Base-by-base conservation (phyloP, 2,888 invertebrate genomes). In the Leucozona laternaria region DNA sequence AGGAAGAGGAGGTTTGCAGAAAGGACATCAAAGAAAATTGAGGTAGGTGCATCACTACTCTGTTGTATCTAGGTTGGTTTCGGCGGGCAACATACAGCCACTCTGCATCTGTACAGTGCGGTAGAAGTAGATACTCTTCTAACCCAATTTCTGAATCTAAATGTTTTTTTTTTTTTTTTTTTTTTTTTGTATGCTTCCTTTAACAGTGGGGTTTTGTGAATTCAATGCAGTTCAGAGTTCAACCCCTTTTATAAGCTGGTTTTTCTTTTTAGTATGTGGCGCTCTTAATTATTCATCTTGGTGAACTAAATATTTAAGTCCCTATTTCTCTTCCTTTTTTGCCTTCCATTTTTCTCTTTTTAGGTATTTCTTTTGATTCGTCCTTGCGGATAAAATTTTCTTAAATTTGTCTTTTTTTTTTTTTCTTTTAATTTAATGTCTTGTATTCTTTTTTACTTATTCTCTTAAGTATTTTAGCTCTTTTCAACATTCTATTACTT, bases 211-310 rank as follows among this genome's bases (percentile, higher is more conserved):
- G 60, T 75, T 82, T 75, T 78, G 82, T 82, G 75, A 78, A 78
- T 82, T 78, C 82, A 73, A 79, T 86, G 82, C 86, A 86, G 86
- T 86, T 86, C 86, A 82, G 78, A 86, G 86, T 86, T 86, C 82
- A 86, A 86, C 82, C 86, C 62, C 78, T 86, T 86, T 86, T 78
- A 53, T 53, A 73, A 73, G 72, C 81, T 73, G 45, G 57, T 77
- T 68, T 34, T 55, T 71, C 55, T 68, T 34, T 55, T 71, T 45
- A 62, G 62, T 57, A 75, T 68, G 20, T 11, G 62, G 34, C 20
- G 58, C 86, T 86, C 86, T 86, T 86, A 82, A 86, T 86, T 79
- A 86, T 82, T 86, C 73, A 86, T 78, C 68, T 53, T 53, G 43
- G 22, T 62, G 70, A 68, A 70, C 68, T 75, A 40, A 57, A 58